Conservation (phyloP, 2,113 vertebrate species). For the Lipophrys pholis region DNA sequence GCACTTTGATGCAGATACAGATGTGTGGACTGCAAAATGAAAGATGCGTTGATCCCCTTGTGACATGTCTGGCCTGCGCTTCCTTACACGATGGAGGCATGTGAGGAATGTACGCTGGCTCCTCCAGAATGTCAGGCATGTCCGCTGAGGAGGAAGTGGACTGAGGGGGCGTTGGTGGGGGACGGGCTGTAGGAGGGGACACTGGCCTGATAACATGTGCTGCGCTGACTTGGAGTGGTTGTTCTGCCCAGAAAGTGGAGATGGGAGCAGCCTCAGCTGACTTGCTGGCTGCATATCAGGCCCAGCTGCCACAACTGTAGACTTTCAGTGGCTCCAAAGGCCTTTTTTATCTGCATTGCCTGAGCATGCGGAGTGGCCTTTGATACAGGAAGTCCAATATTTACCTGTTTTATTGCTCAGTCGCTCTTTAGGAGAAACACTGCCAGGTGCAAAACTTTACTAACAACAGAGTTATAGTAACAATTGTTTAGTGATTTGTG, state of each 20-base stretch:
- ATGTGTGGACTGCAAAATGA: slow-evolving; percentile 21
- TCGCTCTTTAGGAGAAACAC: slow-evolving; percentile 1
- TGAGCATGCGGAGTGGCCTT: slow-evolving; percentile 37
- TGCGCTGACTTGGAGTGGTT: slow-evolving; percentile 59
- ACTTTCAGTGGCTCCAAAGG: slow-evolving; percentile 52
- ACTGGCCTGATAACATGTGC: slow-evolving; percentile 53
- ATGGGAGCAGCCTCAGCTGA: slow-evolving; percentile 67
- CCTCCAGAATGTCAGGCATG: slow-evolving; percentile 77
- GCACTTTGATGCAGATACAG: slow-evolving; percentile 20
- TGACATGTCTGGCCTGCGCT: slow-evolving; percentile 39
- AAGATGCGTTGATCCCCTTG: slow-evolving; percentile 30
- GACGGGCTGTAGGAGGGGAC: slow-evolving; percentile 10
- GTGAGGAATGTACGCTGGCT: slow-evolving; percentile 79
- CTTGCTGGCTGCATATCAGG: slow-evolving; percentile 56
- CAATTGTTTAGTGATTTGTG: too few relatives aligned
- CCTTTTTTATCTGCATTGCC: slow-evolving; percentile 54
- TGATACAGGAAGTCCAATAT: slow-evolving; percentile 65
- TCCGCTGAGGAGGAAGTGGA: slow-evolving; percentile 63
- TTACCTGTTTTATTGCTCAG: slow-evolving; percentile 34
- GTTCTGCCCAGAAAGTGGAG: slow-evolving; percentile 40
- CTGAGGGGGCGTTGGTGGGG: background rate
- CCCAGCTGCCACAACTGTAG: slow-evolving; percentile 73
- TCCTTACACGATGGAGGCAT: slow-evolving; percentile 59
- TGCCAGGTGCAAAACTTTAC: too few relatives aligned
- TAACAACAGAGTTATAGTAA: too few relatives aligned